Evolutionary conservation across 2,113 vertebrate species (phyloP).

Genomic region (Protobothrops flavoviridis): DNA sequence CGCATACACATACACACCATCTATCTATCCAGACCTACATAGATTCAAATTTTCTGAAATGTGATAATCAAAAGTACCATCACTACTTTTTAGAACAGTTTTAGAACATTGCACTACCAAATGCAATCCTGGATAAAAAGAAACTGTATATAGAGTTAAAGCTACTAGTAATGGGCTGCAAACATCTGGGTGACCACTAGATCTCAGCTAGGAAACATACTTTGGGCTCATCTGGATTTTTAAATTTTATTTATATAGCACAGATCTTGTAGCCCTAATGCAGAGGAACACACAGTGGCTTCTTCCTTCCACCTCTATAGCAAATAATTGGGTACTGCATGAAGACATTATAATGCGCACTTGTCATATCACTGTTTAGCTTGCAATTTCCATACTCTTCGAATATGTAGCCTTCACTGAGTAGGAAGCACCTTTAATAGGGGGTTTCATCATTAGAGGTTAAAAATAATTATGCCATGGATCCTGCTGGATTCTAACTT

Average conservation of each 20-base stretch:
- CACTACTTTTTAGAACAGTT: background rate
- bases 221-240: background rate
- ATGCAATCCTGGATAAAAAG: background rate
- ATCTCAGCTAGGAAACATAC: background rate
- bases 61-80: background rate
- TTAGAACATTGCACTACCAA: background rate
- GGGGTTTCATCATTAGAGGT: background rate
- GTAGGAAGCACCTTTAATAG: background rate
- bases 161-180: background rate
- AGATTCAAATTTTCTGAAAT: conserved; percentile 15
- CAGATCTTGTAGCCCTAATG: background rate
- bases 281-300: background rate
- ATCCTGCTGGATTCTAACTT: background rate
- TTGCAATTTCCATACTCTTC: background rate
- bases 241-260: background rate
- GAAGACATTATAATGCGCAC: background rate
- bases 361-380: background rate
- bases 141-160: background rate
- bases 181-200: background rate
- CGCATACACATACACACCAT: background rate
- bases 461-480: background rate
- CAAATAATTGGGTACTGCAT: background rate
- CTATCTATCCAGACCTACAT: background rate
- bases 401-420: background rate
- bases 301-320: background rate